Evolutionary conservation across 2,113 vertebrate genomes (phyloP), one percentile per base, ranked within the genome.

Genomic region (Cinclus cinclus): DNA sequence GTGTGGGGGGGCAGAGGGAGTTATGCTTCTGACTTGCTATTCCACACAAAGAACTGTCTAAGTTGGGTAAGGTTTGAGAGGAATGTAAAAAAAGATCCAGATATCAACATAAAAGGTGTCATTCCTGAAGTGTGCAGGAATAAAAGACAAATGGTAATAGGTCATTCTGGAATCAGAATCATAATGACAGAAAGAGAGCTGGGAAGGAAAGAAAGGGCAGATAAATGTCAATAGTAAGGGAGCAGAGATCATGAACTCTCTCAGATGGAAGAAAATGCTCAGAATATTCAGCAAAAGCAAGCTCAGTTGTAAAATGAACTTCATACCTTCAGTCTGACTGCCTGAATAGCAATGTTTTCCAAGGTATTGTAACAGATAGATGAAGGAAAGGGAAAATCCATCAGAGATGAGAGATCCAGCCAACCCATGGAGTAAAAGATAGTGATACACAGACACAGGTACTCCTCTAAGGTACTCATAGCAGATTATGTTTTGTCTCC

Each of bases 121-220:
- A 71, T 94, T 97, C 31, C 76, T 82, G 44, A 94, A 96, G 73
- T 50, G 65, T 89, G 33, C 28, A 87, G 87, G 73, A 96, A 90
- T 92, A 83, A 96, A 97, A 69, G 75, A 37, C 52, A 91, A 91
- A 90, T 69, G 82, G 62, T 90, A 96, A 92, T 87, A 95, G 95
- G 92, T 92, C 83, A 90, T 74, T 95, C 75, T 87, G 87, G 90
- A 97, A 87, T 96, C 90, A 88, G 74, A 92, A 87, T 87, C 59
- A 25, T 90, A 94, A 95, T 92, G 94, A 95, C 96, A 94, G 93
- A 93, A 89, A 91, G 92, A 91, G 83, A 95, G 68, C 67, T 83
- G 24, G 55, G 71, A 95, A 91, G 91, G 92, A 93, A 95, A 95
- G 87, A 97, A 96, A 96, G 95, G 95, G 94, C 97, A 97, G 70